phyloP scores from a whole-genome alignment of 2,113 vertebrate genomes.

The Sphyrna mokarran region DNA sequence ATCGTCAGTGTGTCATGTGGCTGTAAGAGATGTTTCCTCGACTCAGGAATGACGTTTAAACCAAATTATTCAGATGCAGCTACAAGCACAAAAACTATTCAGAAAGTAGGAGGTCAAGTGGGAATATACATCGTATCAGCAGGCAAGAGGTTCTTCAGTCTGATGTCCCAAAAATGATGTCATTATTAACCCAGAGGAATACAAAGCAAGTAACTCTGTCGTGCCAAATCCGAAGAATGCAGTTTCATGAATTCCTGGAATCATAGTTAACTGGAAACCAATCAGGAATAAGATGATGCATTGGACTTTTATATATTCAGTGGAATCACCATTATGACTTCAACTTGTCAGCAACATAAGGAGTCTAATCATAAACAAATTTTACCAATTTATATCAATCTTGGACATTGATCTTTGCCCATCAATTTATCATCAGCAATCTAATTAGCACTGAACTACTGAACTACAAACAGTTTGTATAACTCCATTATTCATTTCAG shows the following conservation, averaged over 20 bases:
- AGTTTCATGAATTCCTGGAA: neutral
- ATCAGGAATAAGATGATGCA: neutral
- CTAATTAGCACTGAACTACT: neutral
- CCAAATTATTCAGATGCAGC: neutral
- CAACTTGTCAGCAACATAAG: neutral
- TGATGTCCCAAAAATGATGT: neutral
- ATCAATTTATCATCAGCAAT: neutral
- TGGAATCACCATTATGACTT: neutral
- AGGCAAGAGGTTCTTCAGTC: neutral
- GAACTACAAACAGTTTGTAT: neutral
- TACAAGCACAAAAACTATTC: neutral
- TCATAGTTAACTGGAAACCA: neutral
- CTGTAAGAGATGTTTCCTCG: neutral
- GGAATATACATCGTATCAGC: neutral
- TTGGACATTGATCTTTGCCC: neutral
- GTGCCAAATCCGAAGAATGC: neutral
- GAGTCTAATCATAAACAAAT: neutral
- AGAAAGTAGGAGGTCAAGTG: neutral
- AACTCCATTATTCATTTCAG: neutral
- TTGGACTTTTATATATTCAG: neutral
- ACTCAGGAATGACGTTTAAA: neutral
- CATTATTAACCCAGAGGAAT: neutral
- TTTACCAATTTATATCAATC: neutral
- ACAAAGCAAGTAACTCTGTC: neutral
- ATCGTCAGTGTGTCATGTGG: neutral